phyloP scores from a whole-genome alignment of 2,113 vertebrate species.

The Saguinus midas region DNA sequence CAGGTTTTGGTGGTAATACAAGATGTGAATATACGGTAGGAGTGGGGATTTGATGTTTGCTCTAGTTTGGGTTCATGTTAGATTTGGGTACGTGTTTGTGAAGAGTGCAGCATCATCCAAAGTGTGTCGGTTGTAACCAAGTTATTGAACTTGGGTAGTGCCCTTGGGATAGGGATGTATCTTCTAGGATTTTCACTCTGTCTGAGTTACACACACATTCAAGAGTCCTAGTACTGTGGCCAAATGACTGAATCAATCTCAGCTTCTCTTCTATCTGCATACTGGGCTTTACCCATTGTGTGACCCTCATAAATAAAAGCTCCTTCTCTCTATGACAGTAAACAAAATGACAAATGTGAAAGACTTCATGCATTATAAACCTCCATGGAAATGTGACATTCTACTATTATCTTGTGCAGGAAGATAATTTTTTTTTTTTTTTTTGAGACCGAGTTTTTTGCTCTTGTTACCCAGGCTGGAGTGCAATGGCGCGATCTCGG shows the following conservation, averaged over 20 bases:
- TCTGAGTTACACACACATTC: not conserved
- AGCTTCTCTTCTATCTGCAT: not conserved
- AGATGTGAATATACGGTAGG: not conserved
- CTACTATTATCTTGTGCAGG: too few species aligned
- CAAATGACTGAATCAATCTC: not conserved
- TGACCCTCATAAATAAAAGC: not conserved
- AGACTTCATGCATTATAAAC: too few species aligned
- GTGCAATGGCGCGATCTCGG: too few species aligned
- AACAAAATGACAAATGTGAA: not conserved
- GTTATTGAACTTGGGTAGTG: not conserved
- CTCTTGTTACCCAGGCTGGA: too few species aligned
- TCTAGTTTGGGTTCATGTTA: not conserved
- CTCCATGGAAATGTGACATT: rapidly evolving
- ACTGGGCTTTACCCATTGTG: too few species aligned
- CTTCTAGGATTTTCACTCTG: not conserved
- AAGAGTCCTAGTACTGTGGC: too few species aligned
- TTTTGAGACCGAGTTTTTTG: too few species aligned
- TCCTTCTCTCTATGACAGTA: rapidly evolving
- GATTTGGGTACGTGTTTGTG: not conserved
- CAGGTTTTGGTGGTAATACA: not conserved
- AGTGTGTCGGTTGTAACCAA: not conserved
- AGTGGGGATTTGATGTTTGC: not conserved
- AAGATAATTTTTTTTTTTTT: not conserved
- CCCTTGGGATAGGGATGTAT: not conserved
- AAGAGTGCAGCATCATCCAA: not conserved